Evolutionary conservation across 2,797 vertebrate species (phyloP), one percentile per base, ranked within the genome.

Genomic region (Threskiornis aethiopicus): DNA sequence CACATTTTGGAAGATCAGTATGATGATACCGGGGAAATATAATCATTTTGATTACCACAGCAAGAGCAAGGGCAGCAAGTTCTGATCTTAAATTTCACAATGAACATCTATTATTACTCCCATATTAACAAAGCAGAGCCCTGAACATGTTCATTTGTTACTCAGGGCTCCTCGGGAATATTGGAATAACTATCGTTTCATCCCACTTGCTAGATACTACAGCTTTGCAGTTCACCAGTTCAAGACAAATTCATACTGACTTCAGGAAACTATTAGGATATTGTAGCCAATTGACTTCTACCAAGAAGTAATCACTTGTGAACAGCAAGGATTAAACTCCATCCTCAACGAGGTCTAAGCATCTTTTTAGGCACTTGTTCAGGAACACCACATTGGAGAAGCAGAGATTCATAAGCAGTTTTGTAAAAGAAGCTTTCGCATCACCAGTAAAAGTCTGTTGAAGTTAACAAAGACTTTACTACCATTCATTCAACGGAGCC

Each of bases 11-110:
- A 66, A 69, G 58, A 96, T 90, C 90, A 90, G 88, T 75, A 95
- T 58, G 93, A 97, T 90, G 95, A 93, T 44, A 97, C 96, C 25
- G 17, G 62, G 82, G 95, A 77, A 97, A 97, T 86, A 93, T 13
- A 93, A 77, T 71, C 41, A 81, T 86, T 88, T 62, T 97, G 96
- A 97, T 97, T 97, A 89, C 92, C 90, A 15, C 58, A 88, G 73
- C 71, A 93, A 95, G 85, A 94, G 69, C 75, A 85, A 96, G 91
- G 89, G 89, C 96, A 95, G 87, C 46, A 87, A 94, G 81, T 89
- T 86, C 87, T 90, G 57, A 61, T 76, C 79, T 93, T 79, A 61
- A 61, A 93, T 93, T 97, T 97, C 93, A 92, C 66, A 96, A 64
- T 3, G 24, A 47, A 78, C 85, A 84, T 73, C 80, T 57, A 95